Base-by-base conservation (phyloP, 2,797 vertebrate species). In the Tokudaia muenninki region DNA sequence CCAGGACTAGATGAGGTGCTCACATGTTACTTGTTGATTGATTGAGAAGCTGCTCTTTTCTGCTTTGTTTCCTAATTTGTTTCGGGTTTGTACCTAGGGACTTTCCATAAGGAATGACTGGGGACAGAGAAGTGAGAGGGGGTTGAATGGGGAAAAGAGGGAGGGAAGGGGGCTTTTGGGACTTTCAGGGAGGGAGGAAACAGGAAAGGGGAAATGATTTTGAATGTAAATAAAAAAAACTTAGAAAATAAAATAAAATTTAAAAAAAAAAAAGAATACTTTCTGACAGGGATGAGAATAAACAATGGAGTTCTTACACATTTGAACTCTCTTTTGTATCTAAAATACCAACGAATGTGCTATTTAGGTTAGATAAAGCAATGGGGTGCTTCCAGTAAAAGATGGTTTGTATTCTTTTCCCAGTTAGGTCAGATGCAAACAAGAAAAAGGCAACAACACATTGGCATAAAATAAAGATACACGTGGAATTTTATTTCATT, bases 311-410 rank as follows among this genome's bases (percentile, higher is more conserved):
- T 37, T 9, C 3, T 83, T 87, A 34, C 19, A 26, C 21, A 67
- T 80, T 13, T 92, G 41, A 78, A n/a, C 41, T 86, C 34, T 79
- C 37, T 34, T 87, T 12, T 90, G 34, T 70, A 26, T 61, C 21
- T 83, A 26, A 94, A 88, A 34, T 34, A 55, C 17, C n/a, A 87
- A n/a, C 61, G 29, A 82, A 29, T 83, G 82, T 50, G n/a, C 34
- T 91, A 89, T 89, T 89, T 89, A 78, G 11, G 34, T 72, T 57
- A 80, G n/a, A 83, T 70, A 70, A 90, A 95, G 81, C 77, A 89
- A 34, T 11, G 17, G 5, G 44, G 6, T 24, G 34, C 41, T 81
- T 79, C 34, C 0, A 37, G 65, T n/a, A 75, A 72, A 93, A 75
- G 70, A 84, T 34, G 5, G 3, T 9, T 44, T 17, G 3, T 6